A percentile compares a stretch with the other conserved stretches of the same genome.
Evolutionary conservation across 1,140 invertebrate genomes (phyloP).

Genomic region (Scaptomyza pallida): DNA sequence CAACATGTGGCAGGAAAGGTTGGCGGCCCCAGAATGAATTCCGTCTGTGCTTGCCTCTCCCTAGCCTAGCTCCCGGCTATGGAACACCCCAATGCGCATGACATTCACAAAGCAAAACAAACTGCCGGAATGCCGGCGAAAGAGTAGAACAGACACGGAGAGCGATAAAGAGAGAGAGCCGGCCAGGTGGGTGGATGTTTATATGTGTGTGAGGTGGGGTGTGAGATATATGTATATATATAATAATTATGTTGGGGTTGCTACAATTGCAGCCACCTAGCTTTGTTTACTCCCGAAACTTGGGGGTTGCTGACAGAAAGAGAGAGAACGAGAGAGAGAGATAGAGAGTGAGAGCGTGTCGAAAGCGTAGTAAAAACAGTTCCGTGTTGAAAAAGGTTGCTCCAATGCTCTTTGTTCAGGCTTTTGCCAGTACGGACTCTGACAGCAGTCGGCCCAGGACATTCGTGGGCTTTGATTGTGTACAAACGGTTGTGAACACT

Average conservation of each 20-base stretch:
- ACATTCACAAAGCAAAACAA: slow-evolving; percentile 60
- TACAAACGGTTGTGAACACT: slow-evolving; percentile 79
- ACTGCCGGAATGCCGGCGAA: slow-evolving; percentile 67
- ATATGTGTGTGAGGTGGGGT: not conserved
- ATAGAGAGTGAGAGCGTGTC: slow-evolving; percentile 24
- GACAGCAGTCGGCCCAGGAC: slow-evolving; percentile 55
- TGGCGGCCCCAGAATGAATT: slow-evolving; percentile 41
- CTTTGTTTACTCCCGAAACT: slow-evolving; percentile 26
- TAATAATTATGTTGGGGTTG: slow-evolving; percentile 66
- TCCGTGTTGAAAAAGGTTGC: slow-evolving; percentile 66
- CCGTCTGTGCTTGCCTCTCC: slow-evolving; percentile 22
- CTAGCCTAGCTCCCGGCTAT: slow-evolving; percentile 31
- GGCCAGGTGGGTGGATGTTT: slow-evolving; percentile 46
- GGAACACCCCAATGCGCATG: slow-evolving; percentile 37
- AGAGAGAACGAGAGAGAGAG: not conserved
- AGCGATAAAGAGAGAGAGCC: slow-evolving; percentile 5
- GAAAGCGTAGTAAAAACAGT: slow-evolving; percentile 54
- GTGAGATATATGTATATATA: slow-evolving; percentile 7
- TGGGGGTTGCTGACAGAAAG: slow-evolving; percentile 36
- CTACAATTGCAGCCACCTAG: slow-evolving; percentile 26
- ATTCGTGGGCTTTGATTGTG: slow-evolving; percentile 76
- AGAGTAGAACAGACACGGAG: slow-evolving; percentile 11
- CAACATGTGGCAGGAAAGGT: slow-evolving; percentile 79
- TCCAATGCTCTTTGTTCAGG: slow-evolving; percentile 46
- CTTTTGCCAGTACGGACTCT: slow-evolving; percentile 37